Percentiles rank a stretch among this genome's conserved stretches.
phyloP scores from a whole-genome alignment of 2,113 vertebrate species.

The Neodon shergylaensis region DNA sequence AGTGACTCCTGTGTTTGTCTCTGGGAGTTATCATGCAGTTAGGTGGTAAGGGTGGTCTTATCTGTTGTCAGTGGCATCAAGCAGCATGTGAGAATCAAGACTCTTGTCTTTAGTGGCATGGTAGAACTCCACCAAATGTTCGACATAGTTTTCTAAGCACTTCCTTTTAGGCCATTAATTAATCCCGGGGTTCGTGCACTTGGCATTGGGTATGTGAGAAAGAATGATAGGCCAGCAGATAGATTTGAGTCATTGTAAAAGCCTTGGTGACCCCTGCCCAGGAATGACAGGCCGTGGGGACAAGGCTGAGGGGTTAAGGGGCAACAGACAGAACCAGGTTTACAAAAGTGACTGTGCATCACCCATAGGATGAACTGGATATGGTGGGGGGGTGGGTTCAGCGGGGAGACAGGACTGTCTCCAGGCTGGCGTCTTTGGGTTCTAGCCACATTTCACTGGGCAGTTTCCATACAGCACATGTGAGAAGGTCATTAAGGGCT shows the following conservation, averaged over 20 bases:
- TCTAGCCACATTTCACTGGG: not conserved
- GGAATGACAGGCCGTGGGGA: rapidly evolving
- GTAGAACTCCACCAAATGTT: not conserved
- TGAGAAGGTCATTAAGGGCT: not conserved
- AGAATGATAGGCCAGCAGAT: not conserved
- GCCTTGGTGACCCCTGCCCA: not conserved
- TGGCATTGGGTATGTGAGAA: rapidly evolving
- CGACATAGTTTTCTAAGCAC: too few relatives aligned
- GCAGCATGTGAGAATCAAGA: not conserved
- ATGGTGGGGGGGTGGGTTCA: too few relatives aligned
- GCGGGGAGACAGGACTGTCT: not conserved
- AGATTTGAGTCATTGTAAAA: not conserved
- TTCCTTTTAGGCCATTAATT: not conserved
- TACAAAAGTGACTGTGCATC: not conserved
- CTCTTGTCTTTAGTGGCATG: not conserved
- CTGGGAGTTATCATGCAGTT: not conserved
- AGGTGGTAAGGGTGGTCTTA: too few relatives aligned
- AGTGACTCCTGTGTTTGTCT: not conserved
- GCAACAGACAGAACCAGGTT: rapidly evolving
- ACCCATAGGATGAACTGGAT: not conserved
- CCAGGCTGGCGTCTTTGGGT: not conserved
- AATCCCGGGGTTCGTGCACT: too few relatives aligned
- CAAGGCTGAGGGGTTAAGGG: not conserved
- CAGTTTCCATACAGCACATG: not conserved
- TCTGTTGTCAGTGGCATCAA: not conserved